Conservation (phyloP, 2,113 vertebrate species). For the Echinops telfairi region DNA sequence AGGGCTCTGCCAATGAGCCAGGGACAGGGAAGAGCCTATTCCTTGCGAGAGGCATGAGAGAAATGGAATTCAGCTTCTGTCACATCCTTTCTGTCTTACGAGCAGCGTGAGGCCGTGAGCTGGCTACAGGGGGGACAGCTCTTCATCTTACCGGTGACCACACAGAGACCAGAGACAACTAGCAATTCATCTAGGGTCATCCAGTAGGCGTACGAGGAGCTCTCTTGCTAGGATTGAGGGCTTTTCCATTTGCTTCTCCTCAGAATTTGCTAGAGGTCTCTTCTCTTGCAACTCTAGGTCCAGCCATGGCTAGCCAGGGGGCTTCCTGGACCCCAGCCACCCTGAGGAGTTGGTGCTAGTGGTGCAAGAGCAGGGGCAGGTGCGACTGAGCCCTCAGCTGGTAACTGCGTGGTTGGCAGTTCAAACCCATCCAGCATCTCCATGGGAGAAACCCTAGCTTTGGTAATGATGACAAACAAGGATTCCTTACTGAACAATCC, state of each 20-base stretch:
- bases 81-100: not conserved
- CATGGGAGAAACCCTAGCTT: not conserved
- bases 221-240: not conserved
- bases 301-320: not conserved
- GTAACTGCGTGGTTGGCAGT: not conserved
- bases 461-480: not conserved
- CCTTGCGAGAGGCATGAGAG: not conserved
- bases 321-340: not conserved
- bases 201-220: not conserved
- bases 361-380: not conserved
- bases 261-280: slow-evolving; percentile 50
- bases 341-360: not conserved
- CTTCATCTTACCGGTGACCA: not conserved
- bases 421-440: not conserved
- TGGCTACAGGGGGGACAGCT: not conserved
- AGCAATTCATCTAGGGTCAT: not conserved
- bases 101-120: not conserved
- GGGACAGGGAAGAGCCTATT: not conserved
- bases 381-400: not conserved
- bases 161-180: not conserved
- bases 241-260: not conserved
- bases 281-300: slow-evolving; percentile 2
- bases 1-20: not conserved
- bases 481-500: not conserved
- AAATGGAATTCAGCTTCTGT: not conserved